Conservation (phyloP, 2,888 invertebrate genomes). For the Tetheella fluctuosa region DNA sequence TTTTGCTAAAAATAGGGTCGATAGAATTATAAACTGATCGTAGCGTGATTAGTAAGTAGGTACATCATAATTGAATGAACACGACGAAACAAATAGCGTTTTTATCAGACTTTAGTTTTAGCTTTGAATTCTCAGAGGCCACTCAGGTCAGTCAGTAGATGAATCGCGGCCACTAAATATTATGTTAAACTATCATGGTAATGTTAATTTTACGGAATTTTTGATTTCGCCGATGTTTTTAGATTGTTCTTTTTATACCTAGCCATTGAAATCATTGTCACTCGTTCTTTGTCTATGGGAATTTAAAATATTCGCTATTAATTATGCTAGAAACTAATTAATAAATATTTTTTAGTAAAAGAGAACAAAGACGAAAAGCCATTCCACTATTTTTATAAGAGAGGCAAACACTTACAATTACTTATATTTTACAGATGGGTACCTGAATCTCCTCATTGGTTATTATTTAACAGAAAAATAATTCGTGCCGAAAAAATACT, state of each 20-base stretch:
- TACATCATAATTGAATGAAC: not conserved
- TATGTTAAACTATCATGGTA: too few species aligned
- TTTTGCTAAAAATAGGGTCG: not conserved
- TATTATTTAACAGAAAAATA: slow-evolving; percentile 66
- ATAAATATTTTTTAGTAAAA: too few species aligned
- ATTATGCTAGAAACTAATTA: too few species aligned
- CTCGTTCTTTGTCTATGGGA: too few species aligned
- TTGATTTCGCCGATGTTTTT: not conserved
- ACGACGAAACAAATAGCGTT: not conserved
- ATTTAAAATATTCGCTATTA: too few species aligned
- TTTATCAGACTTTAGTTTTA: not conserved
- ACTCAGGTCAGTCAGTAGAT: not conserved
- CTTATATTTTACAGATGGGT: slow-evolving; percentile 55
- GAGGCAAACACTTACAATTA: not conserved
- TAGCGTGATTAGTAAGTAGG: slow-evolving; percentile 3
- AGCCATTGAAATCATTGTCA: too few species aligned
- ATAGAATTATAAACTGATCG: not conserved
- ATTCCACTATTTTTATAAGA: not conserved
- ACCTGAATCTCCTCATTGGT: slow-evolving; percentile 78
- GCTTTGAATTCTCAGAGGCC: too few species aligned
- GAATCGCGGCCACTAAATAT: too few species aligned
- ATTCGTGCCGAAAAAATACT: slow-evolving; percentile 60
- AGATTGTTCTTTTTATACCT: too few species aligned
- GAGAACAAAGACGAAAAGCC: too few species aligned
- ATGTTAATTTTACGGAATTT: not conserved